Conservation (phyloP, 2,797 vertebrate genomes). For the Anisognathus igniventris region DNA sequence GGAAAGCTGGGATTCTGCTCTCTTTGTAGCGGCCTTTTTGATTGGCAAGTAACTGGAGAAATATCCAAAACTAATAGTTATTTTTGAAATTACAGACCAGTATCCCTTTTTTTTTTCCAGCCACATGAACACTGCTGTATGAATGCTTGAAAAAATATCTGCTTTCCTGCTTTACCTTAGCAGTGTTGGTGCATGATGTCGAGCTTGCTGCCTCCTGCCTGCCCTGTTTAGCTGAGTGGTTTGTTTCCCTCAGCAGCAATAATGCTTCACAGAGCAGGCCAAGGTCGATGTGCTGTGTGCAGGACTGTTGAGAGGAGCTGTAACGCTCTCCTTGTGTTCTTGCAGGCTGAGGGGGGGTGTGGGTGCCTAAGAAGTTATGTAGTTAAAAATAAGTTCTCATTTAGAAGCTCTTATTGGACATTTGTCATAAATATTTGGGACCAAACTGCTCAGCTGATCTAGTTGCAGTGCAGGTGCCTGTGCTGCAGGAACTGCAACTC, state of each 20-base stretch:
- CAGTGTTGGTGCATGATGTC: not conserved
- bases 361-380: not conserved
- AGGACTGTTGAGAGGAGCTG: not conserved
- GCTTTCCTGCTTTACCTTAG: not conserved
- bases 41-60: not conserved
- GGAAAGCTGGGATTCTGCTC: not conserved
- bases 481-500: not conserved
- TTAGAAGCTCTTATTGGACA: not conserved
- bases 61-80: not conserved
- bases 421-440: not conserved
- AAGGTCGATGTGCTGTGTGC: not conserved
- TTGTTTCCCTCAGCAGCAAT: not conserved
- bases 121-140: not conserved
- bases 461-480: not conserved
- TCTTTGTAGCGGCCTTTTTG: not conserved
- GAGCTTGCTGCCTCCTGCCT: not conserved
- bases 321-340: not conserved
- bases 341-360: not conserved
- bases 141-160: not conserved
- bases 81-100: not conserved
- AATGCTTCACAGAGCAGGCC: not conserved
- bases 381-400: not conserved
- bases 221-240: not conserved
- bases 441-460: not conserved
- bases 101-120: not conserved